phyloP scores from a whole-genome alignment of 2,113 vertebrate species.

The Corythaixoides concolor region DNA sequence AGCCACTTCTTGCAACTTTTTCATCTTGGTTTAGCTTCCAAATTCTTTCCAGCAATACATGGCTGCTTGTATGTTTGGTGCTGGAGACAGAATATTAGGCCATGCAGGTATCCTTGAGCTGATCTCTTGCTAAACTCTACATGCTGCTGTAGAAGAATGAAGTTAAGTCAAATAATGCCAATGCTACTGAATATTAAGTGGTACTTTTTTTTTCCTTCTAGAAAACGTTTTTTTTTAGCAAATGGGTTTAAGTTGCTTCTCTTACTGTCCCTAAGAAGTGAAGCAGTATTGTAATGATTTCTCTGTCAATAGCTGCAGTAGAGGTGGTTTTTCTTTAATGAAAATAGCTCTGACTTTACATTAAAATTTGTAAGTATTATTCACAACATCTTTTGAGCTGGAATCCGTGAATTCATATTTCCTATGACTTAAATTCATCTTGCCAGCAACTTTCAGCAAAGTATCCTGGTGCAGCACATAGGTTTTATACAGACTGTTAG shows the following conservation, averaged over 20 bases:
- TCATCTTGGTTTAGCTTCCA: background rate
- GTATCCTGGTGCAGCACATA: background rate
- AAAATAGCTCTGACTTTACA: background rate
- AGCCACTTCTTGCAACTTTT: background rate
- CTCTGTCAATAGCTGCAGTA: background rate
- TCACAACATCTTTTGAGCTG: background rate
- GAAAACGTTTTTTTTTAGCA: background rate
- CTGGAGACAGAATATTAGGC: background rate
- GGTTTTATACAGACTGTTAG: background rate
- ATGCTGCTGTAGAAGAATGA: background rate
- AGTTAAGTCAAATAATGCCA: background rate
- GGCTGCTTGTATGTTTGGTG: background rate
- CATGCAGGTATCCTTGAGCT: background rate
- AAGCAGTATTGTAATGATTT: background rate
- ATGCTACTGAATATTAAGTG: background rate
- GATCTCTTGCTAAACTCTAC: background rate
- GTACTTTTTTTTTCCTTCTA: background rate
- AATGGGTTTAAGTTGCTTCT: background rate
- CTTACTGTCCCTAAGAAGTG: background rate
- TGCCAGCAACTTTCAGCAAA: background rate
- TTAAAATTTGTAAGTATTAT: background rate
- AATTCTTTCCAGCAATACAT: background rate
- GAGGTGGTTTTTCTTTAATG: background rate
- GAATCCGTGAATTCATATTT: conserved; percentile 1
- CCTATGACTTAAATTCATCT: background rate